Conservation (phyloP, 2,797 vertebrate species). For the Silurus lanzhouensis region DNA sequence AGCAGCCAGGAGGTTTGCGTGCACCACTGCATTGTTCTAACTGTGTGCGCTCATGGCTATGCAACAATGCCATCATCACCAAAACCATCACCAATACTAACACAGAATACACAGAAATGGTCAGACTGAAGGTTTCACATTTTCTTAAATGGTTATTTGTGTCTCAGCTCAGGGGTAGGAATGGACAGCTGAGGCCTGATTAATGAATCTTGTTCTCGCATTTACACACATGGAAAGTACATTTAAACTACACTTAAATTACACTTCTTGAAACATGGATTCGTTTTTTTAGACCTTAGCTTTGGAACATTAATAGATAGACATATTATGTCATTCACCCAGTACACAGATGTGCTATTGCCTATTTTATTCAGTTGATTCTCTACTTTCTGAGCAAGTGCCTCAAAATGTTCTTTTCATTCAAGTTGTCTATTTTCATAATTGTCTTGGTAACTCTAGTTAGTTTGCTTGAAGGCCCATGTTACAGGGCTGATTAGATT, state of each 20-base stretch:
- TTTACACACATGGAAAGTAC: conserved; percentile 16
- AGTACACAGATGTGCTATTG: neutral
- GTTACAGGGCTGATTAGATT: neutral
- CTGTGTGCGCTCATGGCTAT: neutral
- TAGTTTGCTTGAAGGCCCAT: neutral
- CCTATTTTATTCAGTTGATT: neutral
- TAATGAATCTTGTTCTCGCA: neutral
- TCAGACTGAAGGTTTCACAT: neutral
- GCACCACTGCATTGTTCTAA: conserved; percentile 58
- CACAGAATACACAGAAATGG: neutral
- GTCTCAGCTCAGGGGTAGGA: conserved; percentile 3
- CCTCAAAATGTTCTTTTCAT: neutral
- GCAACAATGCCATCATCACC: neutral
- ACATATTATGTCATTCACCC: neutral
- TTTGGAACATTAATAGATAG: conserved; percentile 16
- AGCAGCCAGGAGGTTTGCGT: conserved; percentile 71
- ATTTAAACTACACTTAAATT: neutral
- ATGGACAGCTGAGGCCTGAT: neutral
- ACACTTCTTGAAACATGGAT: conserved; percentile 12
- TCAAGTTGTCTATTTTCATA: neutral
- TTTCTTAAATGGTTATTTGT: conserved; percentile 1
- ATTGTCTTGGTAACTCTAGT: neutral
- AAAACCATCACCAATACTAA: neutral
- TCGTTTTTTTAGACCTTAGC: conserved; percentile 3
- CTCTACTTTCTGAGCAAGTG: neutral